phyloP scores from a whole-genome alignment of 64 coral and sea anemone species.

The Pocillopora damicornis region DNA sequence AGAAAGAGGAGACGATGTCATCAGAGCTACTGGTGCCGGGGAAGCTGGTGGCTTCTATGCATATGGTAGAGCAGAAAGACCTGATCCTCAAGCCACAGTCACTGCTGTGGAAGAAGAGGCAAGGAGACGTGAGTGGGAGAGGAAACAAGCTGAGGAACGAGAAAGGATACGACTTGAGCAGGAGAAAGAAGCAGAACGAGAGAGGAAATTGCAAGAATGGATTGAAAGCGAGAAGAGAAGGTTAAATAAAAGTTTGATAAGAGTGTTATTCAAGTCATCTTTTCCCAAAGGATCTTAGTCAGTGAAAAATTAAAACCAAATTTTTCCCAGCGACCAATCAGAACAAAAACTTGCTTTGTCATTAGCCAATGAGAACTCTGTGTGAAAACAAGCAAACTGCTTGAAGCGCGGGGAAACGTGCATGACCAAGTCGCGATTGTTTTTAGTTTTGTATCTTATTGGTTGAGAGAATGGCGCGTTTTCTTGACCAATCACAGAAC shows the following conservation, averaged over 20 bases:
- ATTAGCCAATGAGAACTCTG: too few relatives aligned
- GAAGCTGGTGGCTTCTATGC: conserved; percentile 4
- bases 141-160: conserved; percentile 53
- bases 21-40: conserved; percentile 51
- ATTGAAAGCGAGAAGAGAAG: conserved; percentile 27
- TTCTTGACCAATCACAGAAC: too few relatives aligned
- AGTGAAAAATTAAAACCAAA: too few relatives aligned
- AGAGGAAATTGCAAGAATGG: conserved; percentile 38
- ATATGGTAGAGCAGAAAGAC: conserved; percentile 14
- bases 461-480: too few relatives aligned
- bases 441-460: too few relatives aligned
- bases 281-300: neutral
- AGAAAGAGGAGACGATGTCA: conserved; percentile 23
- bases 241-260: neutral
- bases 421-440: too few relatives aligned
- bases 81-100: conserved; percentile 48
- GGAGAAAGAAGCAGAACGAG: conserved; percentile 25
- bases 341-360: too few relatives aligned
- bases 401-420: too few relatives aligned
- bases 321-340: too few relatives aligned
- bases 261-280: neutral
- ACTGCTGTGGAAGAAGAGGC: conserved; percentile 39
- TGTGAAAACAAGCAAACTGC: too few relatives aligned
- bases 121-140: conserved; percentile 38
- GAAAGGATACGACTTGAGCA: conserved; percentile 19